phyloP scores from a whole-genome alignment of 2,797 vertebrate species.

The Sebastes oblongus region DNA sequence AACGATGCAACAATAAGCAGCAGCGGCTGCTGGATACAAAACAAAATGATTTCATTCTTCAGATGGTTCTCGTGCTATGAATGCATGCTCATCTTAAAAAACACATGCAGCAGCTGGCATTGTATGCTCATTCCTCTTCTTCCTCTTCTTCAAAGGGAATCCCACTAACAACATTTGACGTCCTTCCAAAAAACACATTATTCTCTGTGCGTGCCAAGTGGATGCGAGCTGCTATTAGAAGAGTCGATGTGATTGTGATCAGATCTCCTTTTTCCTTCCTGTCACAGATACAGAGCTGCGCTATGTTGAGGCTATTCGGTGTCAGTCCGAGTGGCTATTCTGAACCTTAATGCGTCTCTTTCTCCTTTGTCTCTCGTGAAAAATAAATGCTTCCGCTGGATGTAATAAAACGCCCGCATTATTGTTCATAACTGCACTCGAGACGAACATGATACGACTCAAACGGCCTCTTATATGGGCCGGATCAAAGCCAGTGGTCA shows the following conservation, averaged over 20 bases:
- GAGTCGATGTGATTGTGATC: conserved; percentile 56
- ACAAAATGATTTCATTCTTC: conserved; percentile 37
- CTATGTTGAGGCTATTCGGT: conserved; percentile 51
- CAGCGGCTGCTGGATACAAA: conserved; percentile 3
- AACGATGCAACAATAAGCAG: conserved; percentile 13
- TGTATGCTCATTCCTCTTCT: conserved; percentile 12
- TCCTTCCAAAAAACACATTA: conserved; percentile 48
- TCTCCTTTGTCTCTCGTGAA: conserved; percentile 81
- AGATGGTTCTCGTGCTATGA: conserved; percentile 17
- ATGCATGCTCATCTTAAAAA: conserved; percentile 44
- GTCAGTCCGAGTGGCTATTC: conserved; percentile 59
- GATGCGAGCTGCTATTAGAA: conserved; percentile 35
- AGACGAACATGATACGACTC: conserved; percentile 80
- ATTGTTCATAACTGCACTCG: conserved; percentile 81
- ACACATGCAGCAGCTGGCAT: conserved; percentile 12
- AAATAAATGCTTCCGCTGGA: conserved; percentile 84
- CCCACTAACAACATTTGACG: conserved; percentile 31
- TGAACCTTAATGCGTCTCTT: conserved; percentile 45
- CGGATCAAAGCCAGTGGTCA: conserved; percentile 80
- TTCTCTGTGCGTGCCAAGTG: conserved; percentile 55
- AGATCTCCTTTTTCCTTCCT: conserved; percentile 67
- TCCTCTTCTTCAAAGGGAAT: conserved; percentile 37
- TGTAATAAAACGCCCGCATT: conserved; percentile 83
- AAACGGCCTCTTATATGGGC: conserved; percentile 76
- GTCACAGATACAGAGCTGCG: conserved; percentile 30